Conservation (phyloP, 2,888 invertebrate species). For the Callyntrura guangdongensis region DNA sequence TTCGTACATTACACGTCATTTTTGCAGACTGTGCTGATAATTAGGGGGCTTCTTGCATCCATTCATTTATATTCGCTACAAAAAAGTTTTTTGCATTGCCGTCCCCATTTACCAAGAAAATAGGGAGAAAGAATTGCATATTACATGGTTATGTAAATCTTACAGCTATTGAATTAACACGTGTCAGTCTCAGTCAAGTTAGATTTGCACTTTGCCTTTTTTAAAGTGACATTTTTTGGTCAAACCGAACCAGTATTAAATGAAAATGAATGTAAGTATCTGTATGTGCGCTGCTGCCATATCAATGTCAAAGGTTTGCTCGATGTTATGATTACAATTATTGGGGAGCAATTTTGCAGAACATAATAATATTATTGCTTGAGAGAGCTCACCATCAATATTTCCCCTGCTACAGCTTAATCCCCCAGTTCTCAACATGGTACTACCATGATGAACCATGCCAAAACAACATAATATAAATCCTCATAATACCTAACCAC, state of each 20-base stretch:
- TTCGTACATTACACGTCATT: conserved; percentile 22
- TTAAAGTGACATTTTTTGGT: conserved; percentile 2
- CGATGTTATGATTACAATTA: not conserved
- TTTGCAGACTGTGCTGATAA: conserved; percentile 16
- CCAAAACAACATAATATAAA: conserved; percentile 2
- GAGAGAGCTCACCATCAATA: not conserved
- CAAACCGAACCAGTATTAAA: conserved; percentile 25
- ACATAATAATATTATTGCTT: conserved; percentile 11
- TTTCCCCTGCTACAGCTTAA: not conserved
- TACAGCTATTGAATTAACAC: conserved; percentile 9
- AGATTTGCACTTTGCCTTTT: not conserved
- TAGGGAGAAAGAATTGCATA: not conserved
- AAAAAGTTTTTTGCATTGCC: not conserved
- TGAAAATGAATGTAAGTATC: conserved; percentile 28
- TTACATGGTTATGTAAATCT: conserved; percentile 21
- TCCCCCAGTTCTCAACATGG: not conserved
- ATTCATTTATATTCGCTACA: conserved; percentile 16
- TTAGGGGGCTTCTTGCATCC: conserved; percentile 11
- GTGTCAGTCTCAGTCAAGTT: conserved; percentile 26
- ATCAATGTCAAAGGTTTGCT: conserved; percentile 44
- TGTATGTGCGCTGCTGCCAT: conserved; percentile 1
- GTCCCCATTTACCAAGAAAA: not conserved
- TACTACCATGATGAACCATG: too few species aligned
- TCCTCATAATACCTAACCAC: not conserved
- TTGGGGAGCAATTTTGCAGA: conserved; percentile 7